These are phyloP conservation scores for Orchesella cincta DNA, from an alignment of 1,140 invertebrate genomes.

Conservation along the genomic window DNA sequence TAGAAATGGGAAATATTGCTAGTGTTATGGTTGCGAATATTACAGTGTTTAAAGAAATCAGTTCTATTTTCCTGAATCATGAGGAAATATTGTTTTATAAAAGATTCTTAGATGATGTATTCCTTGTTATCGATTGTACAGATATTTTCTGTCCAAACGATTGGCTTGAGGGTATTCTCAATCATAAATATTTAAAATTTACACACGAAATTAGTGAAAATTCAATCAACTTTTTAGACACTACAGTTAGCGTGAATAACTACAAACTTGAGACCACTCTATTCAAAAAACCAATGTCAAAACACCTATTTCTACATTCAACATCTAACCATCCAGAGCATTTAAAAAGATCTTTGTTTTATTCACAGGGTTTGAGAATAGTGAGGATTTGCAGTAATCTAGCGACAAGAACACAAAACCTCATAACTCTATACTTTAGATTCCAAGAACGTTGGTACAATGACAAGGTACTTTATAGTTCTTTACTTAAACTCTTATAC, in stretches of 20 bases:
- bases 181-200: conserved; percentile 23
- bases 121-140: not conserved
- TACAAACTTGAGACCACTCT: not conserved
- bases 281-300: not conserved
- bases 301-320: not conserved
- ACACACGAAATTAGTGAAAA: not conserved
- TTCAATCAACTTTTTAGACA: not conserved
- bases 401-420: too few relatives aligned
- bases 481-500: too few relatives aligned
- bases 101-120: conserved; percentile 15
- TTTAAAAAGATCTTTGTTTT: conserved; percentile 14
- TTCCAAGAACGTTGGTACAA: too few relatives aligned
- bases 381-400: not conserved
- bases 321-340: not conserved
- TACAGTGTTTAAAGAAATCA: conserved; percentile 7
- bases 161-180: not conserved
- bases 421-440: too few relatives aligned
- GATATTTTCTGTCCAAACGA: not conserved
- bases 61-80: not conserved
- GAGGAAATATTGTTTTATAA: not conserved
- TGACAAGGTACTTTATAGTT: too few relatives aligned
- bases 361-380: conserved; percentile 1
- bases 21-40: conserved; percentile 3
- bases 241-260: not conserved
- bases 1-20: conserved; percentile 18